These are phyloP conservation scores for Hirudo medicinalis DNA, from an alignment of 1,140 invertebrate genomes.

Conservation along the genomic window DNA sequence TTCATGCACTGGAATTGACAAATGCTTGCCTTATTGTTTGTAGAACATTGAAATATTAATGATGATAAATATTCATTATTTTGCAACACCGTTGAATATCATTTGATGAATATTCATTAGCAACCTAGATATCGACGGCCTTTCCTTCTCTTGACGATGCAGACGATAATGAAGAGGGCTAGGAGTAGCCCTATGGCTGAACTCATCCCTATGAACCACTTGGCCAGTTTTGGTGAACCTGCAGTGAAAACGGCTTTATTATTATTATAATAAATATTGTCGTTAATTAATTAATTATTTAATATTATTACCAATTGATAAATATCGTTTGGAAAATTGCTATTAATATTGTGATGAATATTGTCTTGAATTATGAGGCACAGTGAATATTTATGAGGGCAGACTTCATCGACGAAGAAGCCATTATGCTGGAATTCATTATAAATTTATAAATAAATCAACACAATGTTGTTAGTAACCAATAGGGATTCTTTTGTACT, in stretches of 20 bases:
- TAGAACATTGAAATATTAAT: not conserved
- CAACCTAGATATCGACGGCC: slow-evolving; percentile 22
- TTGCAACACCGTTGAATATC: not conserved
- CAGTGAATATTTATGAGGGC: no score
- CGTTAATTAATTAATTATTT: no score
- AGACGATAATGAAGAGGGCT: slow-evolving; percentile 75
- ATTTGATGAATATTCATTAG: no score
- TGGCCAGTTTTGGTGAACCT: slow-evolving; percentile 46
- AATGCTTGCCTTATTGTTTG: not conserved
- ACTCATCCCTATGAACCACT: slow-evolving; percentile 91
- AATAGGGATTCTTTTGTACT: not conserved
- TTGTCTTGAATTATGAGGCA: no score
- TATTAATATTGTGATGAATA: no score
- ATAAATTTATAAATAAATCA: no score
- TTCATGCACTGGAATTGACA: slow-evolving; percentile 1
- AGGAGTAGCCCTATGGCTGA: slow-evolving; percentile 78
- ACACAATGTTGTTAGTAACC: not conserved
- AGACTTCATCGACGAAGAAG: no score
- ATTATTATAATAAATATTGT: no score
- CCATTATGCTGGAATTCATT: no score
- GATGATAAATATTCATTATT: not conserved
- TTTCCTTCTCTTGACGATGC: slow-evolving; percentile 47
- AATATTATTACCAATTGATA: no score
- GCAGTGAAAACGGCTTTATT: not conserved
- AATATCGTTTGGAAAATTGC: no score